phyloP scores from a whole-genome alignment of 2,888 invertebrate genomes.

The Trissolcus japonicus region DNA sequence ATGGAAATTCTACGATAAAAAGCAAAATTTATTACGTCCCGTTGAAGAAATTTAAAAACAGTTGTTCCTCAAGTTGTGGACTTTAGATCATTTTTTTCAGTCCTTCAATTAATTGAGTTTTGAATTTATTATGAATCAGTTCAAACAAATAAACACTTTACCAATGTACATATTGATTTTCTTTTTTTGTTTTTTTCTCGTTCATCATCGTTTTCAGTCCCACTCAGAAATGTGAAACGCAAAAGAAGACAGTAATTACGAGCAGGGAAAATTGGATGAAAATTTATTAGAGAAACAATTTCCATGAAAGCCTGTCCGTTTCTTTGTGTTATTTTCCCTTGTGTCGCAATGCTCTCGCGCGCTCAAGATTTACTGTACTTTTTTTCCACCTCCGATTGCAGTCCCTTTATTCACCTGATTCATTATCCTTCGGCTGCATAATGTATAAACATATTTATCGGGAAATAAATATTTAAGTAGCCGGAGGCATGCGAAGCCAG shows the following conservation, averaged over 20 bases:
- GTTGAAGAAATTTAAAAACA: no score
- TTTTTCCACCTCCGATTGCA: neutral
- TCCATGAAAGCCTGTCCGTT: constrained; percentile 14
- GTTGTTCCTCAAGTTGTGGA: no score
- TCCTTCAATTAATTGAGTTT: no score
- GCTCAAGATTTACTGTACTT: constrained; percentile 25
- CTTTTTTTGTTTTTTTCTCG: no score
- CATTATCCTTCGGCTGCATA: constrained; percentile 13
- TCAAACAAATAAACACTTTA: no score
- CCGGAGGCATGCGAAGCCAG: neutral
- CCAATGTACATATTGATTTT: no score
- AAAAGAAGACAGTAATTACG: constrained; percentile 26
- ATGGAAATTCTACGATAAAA: no score
- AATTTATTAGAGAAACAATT: constrained; percentile 32
- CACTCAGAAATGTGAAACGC: constrained; percentile 18
- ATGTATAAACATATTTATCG: constrained; percentile 12
- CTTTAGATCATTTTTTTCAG: no score
- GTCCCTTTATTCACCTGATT: constrained; percentile 6
- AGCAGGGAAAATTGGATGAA: constrained; percentile 24
- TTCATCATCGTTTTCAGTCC: neutral
- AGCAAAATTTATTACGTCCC: constrained; percentile 1
- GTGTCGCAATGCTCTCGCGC: constrained; percentile 12
- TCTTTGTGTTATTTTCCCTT: constrained; percentile 22
- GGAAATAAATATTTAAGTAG: constrained; percentile 23
- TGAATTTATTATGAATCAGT: no score